Evolutionary conservation across 2,888 invertebrate species (phyloP), one percentile per base, ranked within the genome.

Genomic region (Pimpla rufipes): DNA sequence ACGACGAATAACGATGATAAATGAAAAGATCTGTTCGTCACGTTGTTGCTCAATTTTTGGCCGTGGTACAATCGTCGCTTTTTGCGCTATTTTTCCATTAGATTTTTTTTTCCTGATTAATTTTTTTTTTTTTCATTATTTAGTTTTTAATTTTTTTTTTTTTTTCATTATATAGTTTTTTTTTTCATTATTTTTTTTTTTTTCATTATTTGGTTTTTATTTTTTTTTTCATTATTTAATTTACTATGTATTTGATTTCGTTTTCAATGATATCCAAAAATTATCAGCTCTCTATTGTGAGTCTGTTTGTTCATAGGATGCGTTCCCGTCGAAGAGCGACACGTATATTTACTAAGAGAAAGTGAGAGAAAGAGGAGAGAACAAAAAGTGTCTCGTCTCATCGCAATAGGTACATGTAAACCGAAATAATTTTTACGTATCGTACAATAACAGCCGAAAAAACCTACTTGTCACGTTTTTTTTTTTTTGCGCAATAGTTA

Each of bases 321-420:
- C 88, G 87, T 89, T 79, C 87, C 90, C 87, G 88, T 89, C 91
- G 88, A 92, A 91, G 96, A 97, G 97, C 95, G 96, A 97, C 96
- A 97, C 97, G 93, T 97, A 97, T 95, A 97, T 97, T 96, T 97
- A 95, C 95, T 97, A 96, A 70, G 64, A 78, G 78, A 82, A 23
- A 55, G 37, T 50, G 67, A 42, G 16, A 57, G 29, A 76, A 23
- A 21, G 21, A 47, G 35, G 29, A 74, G 70, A 57, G 70, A 57
- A 71, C 35, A 71, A 75, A 57, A 57, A 70, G 62, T 73, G 37
- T 57, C n/a, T 10, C 82, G 70, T 55, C 78, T 29, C 47, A 74
- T 47, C 45, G 23, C 55, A 78, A 82, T 82, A 82, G 78, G 78
- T 82, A 74, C 40, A 37, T 68, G 47, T 47, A 13, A 77, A 40